Conservation (phyloP, 2,797 vertebrate species). For the Notolabrus celidotus region DNA sequence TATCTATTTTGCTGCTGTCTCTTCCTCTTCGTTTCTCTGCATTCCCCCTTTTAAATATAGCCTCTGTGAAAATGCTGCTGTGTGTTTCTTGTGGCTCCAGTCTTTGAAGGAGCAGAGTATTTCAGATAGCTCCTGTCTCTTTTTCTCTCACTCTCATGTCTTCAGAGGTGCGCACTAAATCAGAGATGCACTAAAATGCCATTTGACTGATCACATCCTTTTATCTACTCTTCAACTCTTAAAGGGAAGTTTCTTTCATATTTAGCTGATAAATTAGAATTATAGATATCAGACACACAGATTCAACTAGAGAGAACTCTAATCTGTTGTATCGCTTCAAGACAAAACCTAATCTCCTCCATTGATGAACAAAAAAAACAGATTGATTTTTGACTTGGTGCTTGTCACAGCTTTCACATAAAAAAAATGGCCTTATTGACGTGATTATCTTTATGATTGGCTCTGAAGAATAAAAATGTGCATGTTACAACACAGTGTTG, state of each 20-base stretch:
- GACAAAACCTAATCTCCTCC: conserved; percentile 5
- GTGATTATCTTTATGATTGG: background rate
- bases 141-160: conserved; percentile 31
- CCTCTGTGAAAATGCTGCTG: conserved; percentile 63
- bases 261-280: conserved; percentile 15
- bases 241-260: conserved; percentile 20
- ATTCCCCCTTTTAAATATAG: conserved; percentile 71
- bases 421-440: conserved; percentile 2
- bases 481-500: background rate
- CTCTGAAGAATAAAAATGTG: conserved; percentile 1
- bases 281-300: conserved; percentile 8
- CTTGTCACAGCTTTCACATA: background rate
- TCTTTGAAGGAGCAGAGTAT: conserved; percentile 64
- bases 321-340: background rate
- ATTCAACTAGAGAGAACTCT: background rate
- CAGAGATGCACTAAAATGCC: conserved; percentile 44
- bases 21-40: conserved; percentile 62
- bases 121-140: conserved; percentile 59
- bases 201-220: conserved; percentile 40
- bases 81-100: conserved; percentile 70
- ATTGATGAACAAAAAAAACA: conserved; percentile 9
- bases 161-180: conserved; percentile 56
- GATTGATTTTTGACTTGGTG: conserved; percentile 20
- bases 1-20: conserved; percentile 44
- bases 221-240: conserved; percentile 42